Base-by-base conservation (phyloP, 2,888 invertebrate genomes). In the Tipula unca region DNA sequence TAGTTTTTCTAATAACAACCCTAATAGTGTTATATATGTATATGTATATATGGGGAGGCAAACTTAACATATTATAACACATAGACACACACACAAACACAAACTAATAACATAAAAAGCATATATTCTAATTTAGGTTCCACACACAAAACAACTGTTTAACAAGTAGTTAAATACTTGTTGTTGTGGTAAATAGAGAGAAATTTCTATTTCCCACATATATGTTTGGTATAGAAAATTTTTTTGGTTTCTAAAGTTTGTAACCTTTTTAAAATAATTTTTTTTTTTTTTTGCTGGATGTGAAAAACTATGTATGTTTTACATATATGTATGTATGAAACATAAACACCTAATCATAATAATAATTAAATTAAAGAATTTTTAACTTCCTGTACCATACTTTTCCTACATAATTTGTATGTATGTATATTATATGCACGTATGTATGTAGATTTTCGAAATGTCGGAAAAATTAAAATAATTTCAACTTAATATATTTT, bases 1-100 rank as follows among this genome's bases (percentile, higher is more conserved):
- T 69, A 69, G 69, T 69, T 69, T 69, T 69, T 69, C 69, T 69
- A 69, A 69, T 69, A 69, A 69, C 69, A 69, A 69, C 69, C 69
- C 25, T 69, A 69, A 69, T 25, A 69, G 69, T 69, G 69, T 69
- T 69, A 69, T 25, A 69, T n/a, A n/a, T n/a, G n/a, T n/a, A n/a
- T n/a, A n/a, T n/a, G n/a, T n/a, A n/a, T n/a, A n/a, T 32, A 6
- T 69, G 69, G 69, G 25, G 14, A 69, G 69, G 10, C 69, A 69
- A 69, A 69, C 69, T 69, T 69, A 25, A 69, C 69, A 69, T 69
- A 69, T 69, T 69, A 69, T 69, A 25, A 69, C 25, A 69, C 69
- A 25, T 10, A 69, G 3, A 20, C 69, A 69, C 69, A 20, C 25
- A 69, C 48, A 8, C 39, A 10, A 10, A 10, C 6, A 1, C n/a